phyloP scores from a whole-genome alignment of 2,888 invertebrate species.

The Thymelicus acteon region DNA sequence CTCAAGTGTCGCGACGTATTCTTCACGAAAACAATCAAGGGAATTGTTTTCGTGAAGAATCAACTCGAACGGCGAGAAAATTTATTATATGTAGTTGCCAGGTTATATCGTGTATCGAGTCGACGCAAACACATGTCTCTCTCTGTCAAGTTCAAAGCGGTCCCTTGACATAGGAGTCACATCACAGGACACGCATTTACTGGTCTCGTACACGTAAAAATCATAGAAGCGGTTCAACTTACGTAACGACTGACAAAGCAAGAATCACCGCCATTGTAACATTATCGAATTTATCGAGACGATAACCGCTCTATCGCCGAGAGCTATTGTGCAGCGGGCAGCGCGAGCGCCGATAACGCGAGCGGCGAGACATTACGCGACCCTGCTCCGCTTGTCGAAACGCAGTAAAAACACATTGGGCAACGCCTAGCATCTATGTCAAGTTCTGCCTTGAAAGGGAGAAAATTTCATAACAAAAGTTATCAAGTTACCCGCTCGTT shows the following conservation, averaged over 20 bases:
- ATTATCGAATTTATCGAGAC: constrained; percentile 28
- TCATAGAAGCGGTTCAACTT: not conserved
- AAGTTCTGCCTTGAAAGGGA: constrained; percentile 40
- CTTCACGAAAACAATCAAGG: too few relatives aligned
- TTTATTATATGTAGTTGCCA: constrained; percentile 3
- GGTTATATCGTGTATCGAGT: constrained; percentile 6
- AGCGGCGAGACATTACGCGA: constrained; percentile 35
- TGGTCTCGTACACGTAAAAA: too few relatives aligned
- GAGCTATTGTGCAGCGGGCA: constrained; percentile 31
- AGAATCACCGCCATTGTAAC: constrained; percentile 8
- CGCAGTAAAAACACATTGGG: constrained; percentile 40
- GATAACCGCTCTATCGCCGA: constrained; percentile 28
- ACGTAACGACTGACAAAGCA: constrained; percentile 1
- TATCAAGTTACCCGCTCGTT: constrained; percentile 26
- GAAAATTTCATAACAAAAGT: constrained; percentile 40
- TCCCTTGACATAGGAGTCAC: not conserved
- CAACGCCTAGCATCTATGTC: constrained; percentile 40
- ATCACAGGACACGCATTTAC: not conserved
- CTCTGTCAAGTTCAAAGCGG: constrained; percentile 17
- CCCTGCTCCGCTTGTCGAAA: constrained; percentile 43
- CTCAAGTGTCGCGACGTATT: constrained; percentile 58
- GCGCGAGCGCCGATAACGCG: constrained; percentile 38
- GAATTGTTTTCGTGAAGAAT: constrained; percentile 39
- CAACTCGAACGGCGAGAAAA: constrained; percentile 1
- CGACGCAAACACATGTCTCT: not conserved